Evolutionary conservation across 2,888 invertebrate genomes (phyloP), one percentile per base, ranked within the genome.

Genomic region (Agrotis clavis): DNA sequence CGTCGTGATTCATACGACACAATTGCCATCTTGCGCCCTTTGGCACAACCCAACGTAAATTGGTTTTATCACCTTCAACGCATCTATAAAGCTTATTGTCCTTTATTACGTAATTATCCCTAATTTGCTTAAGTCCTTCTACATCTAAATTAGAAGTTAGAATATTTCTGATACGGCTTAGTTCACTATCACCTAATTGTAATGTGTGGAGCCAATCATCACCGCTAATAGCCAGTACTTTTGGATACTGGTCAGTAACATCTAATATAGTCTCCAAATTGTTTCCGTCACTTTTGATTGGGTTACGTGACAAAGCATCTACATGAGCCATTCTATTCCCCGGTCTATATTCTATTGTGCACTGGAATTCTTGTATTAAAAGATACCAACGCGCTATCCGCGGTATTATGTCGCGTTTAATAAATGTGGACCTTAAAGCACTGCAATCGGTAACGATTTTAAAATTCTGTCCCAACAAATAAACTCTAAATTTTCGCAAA

Each of bases 21-120:
- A 60, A 60, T 41, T 60, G 59, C 59, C 70, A 70, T 45, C 64
- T 30, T 16, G 64, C 70, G 25, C 64, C 64, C 50, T 59, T 57
- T 11, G 71, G 71, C 13, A 71, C 71, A 6, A 65, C 65, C 65
- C 64, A 71, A 13, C 71, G 51, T 14, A 71, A 18, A 7, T 59
- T 64, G 21, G 16, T 45, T 11, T 54, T n/a, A 45, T 70, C 57
- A 7, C 64, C 56, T 4, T 57, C 41, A 14, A 70, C 18, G 16
- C 18, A 21, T 50, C 30, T 56, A 14, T 57, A 70, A 2, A 64
- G 45, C 3, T 41, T 35, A 1, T 64, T 63, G 4, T 64, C 45
- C 6, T 53, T 64, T 7, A 64, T 64, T 1, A 63, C 1, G 6
- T 57, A 70, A 59, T 50, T 70, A 4, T 64, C 51, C 18, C 7